Percentiles rank a stretch among this genome's conserved stretches.
Conservation (phyloP, 2,113 vertebrate species). For the Coturnix japonica region DNA sequence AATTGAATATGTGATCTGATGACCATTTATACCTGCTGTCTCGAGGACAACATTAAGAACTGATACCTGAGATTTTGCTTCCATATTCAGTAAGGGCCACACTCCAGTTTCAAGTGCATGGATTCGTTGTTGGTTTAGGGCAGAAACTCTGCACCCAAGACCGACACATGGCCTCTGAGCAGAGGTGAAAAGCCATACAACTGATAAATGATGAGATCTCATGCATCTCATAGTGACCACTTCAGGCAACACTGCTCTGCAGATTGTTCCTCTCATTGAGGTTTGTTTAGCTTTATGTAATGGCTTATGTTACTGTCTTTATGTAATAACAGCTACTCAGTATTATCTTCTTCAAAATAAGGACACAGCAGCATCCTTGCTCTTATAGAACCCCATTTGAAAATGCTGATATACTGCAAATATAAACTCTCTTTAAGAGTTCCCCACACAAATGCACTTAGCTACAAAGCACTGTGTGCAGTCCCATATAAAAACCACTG, state of each 20-base stretch:
- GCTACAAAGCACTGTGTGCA: neutral
- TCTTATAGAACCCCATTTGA: neutral
- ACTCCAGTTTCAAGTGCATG: neutral
- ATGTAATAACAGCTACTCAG: neutral
- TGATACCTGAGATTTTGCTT: neutral
- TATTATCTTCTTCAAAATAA: neutral
- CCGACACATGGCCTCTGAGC: neutral
- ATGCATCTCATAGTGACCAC: neutral
- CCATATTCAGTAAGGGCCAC: neutral
- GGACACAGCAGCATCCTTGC: neutral
- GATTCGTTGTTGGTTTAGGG: neutral
- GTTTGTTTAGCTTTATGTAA: neutral
- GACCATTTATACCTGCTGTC: neutral
- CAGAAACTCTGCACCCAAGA: neutral
- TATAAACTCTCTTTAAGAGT: neutral
- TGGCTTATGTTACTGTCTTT: no score
- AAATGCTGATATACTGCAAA: neutral
- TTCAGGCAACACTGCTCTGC: neutral
- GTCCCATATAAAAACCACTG: constrained; percentile 3
- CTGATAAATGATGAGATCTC: neutral
- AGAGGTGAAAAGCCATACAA: neutral
- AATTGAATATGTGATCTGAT: neutral
- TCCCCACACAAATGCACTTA: neutral
- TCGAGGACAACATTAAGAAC: neutral
- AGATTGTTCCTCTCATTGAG: neutral